Base-by-base conservation (phyloP, 2,888 invertebrate genomes). In the Drosophila lutescens region DNA sequence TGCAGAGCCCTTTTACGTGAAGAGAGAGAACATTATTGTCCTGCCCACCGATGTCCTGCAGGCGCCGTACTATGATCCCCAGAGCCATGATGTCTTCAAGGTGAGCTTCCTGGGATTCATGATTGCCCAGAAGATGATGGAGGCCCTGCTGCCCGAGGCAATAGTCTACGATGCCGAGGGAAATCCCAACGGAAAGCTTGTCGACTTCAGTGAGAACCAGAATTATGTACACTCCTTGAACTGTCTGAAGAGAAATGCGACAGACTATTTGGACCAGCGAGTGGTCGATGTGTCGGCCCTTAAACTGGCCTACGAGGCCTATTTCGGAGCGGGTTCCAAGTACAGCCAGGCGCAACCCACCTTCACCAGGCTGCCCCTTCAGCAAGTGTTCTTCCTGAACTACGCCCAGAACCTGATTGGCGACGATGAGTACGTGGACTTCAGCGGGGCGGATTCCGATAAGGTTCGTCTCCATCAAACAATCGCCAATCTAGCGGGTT, bases 391-490 rank as follows among this genome's bases (percentile, higher is more conserved):
- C 67, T 91, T 88, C 17, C 69, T 89, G 2, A 89, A 78, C 50
- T 23, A 79, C n/a, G 90, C 90, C 0, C 91, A 91, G 32, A 88
- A 90, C 54, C 90, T 91, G 41, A 91, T 91, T 36, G 88, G 88
- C 3, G 74, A 76, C 26, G 55, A 63, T 4, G 12, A 38, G 1
- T 12, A 41, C 4, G 9, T 32, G 0, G 23, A 13, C 1, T 86
- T 84, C 49, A 2, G 5, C 5, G 78, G 76, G 7, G 89, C 90
- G 53, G 91, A 90, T 50, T 4, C 76, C 0, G 90, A 91, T 50
- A 76, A 88, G 12, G 38, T 84, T 38, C 89, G 91, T 3, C 65
- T 91, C 1, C 72, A 67, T 54, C 85, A 88, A 30, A 56, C 86
- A 1, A 23, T 89, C n/a, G 67, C 62, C 46, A 85, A 91, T 46